Base-by-base conservation (phyloP, 2,113 vertebrate species). In the Nothobranchius kuhntae region DNA sequence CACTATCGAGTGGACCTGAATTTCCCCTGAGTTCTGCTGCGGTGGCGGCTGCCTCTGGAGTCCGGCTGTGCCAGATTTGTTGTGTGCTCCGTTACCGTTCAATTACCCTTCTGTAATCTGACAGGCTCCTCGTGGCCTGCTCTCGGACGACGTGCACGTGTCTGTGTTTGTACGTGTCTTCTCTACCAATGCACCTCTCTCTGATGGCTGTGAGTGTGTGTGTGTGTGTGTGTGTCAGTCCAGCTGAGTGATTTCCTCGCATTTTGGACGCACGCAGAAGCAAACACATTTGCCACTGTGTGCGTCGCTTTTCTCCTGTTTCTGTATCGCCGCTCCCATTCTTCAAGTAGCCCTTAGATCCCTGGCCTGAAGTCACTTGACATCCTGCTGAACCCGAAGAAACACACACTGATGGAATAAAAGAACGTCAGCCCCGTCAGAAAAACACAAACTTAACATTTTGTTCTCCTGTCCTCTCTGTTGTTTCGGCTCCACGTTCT, bases 71-170 rank as follows among this genome's bases (percentile, higher is more conserved):
- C 81, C 84, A 86, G 84, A 91, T 86, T 78, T 88, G 87, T 87
- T 87, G 90, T 87, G 87, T 87, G 87, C 82, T 88, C 84, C 76
- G 83, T 86, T 86, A 87, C 88, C 84, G 85, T 91, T 91, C 89
- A 91, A 89, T 91, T 91, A 89, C 81, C 87, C 86, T 86, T 86
- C 89, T 90, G 77, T 89, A 87, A 91, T 91, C 90, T 88, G 89
- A 90, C 89, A 88, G 90, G 86, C 84, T 86, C 86, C 88, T 87
- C 83, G 73, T 90, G 83, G 75, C 85, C 82, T 81, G 83, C 72
- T 59, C 72, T 61, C 77, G 79, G 80, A 77, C 61, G 80, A 85
- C 74, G 58, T 61, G 77, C 78, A 69, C 63, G 61, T 71, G 45
- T 59, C 35, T 72, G 73, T 70, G 53, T 54, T 15, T 70, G 68